Evolutionary conservation across 30 jellyfish, hydroid and myxozoan genomes (phyloP), one percentile per base, ranked within the genome.

Genomic region (Aurelia sp.): DNA sequence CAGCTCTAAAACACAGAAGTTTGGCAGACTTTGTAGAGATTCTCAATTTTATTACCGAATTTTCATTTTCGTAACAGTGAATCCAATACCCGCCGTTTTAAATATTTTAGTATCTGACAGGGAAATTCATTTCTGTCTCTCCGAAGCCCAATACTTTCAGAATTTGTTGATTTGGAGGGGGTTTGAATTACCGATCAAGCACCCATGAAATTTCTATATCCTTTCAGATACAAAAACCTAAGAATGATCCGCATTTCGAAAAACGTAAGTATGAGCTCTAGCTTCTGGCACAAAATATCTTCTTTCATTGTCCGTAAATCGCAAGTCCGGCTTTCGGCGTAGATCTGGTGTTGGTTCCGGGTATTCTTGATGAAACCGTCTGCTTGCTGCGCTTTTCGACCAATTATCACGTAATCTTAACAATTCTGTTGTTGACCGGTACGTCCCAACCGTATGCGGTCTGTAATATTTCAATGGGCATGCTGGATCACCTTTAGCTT

Each of bases 301-400:
- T 35, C 63, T 88, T 52, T 88, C 96, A 33, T 88, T 88, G 20
- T 48, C 52, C n/a, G 96, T 88, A 44, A 88, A 71, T 9, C 96
- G 88, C 69, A 88, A 75, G 78, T 88, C 96, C 18, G 96, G 96
- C 35, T 88, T 88, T 11, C 96, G 87, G 10, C 96, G 85, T 47
- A 88, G 53, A 48, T 88, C 96, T 2, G 91, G 91, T n/a, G 96
- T 78, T n/a, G 81, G 81, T 52, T 88, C 96, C 15, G 96, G 96
- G 62, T 88, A 78, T 63, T 51, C 76, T 24, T 60, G 82, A 55
- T 78, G 89, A 48, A 88, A 88, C 57, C 84, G 60, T 60, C 82
- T 76, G 66, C 90, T 68, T 9, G 96, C 96, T 3, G 87, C 88
- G 57, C 91, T 88, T 71, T 61, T 88, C 18, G 96, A 77, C 96